Evolutionary conservation across 2,797 vertebrate genomes (phyloP).

Genomic region (Myotis daubentonii): DNA sequence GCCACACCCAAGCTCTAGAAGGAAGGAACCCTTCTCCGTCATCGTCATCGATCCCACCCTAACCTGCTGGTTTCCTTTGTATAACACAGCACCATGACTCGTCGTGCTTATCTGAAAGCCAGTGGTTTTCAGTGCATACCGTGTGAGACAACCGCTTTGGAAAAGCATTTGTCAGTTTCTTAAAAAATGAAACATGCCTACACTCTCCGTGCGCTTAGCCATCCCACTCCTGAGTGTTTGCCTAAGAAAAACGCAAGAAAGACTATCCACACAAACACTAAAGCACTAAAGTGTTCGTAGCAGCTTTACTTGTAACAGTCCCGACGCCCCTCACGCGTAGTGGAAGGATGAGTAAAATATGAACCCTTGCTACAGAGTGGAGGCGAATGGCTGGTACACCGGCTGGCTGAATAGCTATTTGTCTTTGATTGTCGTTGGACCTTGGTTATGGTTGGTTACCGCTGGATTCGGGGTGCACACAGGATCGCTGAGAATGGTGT

Average conservation of each 20-base stretch:
- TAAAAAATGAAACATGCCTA: background rate
- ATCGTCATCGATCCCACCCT: background rate
- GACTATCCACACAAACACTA: background rate
- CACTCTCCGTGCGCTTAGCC: background rate
- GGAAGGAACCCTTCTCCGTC: background rate
- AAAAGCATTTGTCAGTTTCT: background rate
- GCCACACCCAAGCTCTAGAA: background rate
- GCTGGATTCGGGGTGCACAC: background rate
- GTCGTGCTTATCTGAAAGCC: background rate
- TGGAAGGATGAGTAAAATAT: rapidly evolving
- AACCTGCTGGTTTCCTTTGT: background rate
- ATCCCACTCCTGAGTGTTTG: background rate
- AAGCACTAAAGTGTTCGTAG: rapidly evolving
- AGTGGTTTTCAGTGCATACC: background rate
- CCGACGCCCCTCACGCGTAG: rapidly evolving
- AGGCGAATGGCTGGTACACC: rapidly evolving
- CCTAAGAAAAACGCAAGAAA: background rate
- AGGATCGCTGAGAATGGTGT: too few species aligned
- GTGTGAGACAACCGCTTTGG: background rate
- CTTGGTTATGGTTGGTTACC: too few species aligned
- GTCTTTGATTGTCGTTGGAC: too few species aligned
- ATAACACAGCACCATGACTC: background rate
- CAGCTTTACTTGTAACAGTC: background rate
- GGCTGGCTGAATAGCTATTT: too few species aligned
- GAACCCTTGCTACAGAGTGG: background rate